phyloP scores from a whole-genome alignment of 1,140 invertebrate genomes.

The Octopus bimaculoides region DNA sequence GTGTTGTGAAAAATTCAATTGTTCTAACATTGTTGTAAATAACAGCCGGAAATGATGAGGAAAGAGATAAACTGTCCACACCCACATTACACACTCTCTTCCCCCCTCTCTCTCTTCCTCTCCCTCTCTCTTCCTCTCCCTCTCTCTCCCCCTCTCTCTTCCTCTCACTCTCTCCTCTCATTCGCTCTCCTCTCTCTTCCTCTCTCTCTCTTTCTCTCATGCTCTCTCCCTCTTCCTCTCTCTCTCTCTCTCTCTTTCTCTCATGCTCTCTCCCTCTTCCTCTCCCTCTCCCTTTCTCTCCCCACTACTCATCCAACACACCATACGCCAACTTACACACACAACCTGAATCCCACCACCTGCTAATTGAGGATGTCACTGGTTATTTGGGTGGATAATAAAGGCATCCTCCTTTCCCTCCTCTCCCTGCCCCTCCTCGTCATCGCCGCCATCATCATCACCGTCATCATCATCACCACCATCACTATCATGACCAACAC shows the following conservation, averaged over 20 bases:
- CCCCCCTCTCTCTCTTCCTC: background rate
- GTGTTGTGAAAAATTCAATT: no score
- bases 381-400: constrained; percentile 4
- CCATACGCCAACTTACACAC: no score
- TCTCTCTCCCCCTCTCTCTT: background rate
- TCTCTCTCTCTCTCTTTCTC: constrained; percentile 15
- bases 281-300: background rate
- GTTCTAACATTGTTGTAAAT: no score
- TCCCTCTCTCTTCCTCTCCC: background rate
- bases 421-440: background rate
- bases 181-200: background rate
- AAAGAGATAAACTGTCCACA: no score
- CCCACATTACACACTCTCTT: background rate
- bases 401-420: background rate
- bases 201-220: background rate
- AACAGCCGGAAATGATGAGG: no score
- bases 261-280: constrained; percentile 8
- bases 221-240: constrained; percentile 7
- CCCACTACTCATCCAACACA: background rate
- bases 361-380: background rate
- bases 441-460: no score
- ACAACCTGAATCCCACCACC: no score
- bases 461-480: background rate
- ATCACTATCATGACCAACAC: no score
- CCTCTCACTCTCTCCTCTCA: background rate